These are phyloP conservation scores for Gonatopus flavifemur DNA, from an alignment of 1,140 invertebrate genomes.

Conservation along the genomic window DNA sequence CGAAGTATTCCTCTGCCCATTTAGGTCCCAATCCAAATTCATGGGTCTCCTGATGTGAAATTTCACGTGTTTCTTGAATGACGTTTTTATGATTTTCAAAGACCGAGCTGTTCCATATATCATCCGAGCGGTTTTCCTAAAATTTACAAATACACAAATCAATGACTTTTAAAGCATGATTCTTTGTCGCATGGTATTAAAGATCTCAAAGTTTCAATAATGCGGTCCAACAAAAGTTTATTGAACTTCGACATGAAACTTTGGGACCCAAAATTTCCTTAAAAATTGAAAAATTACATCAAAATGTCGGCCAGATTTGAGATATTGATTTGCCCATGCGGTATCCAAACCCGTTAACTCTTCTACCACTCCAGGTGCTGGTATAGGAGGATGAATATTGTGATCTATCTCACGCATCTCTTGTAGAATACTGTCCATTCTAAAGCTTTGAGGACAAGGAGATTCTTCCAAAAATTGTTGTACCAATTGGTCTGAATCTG, in stretches of 20 bases:
- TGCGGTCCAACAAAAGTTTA: too few relatives aligned
- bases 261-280: not conserved
- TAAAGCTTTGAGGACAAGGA: slow-evolving; percentile 74
- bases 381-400: slow-evolving; percentile 51
- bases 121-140: slow-evolving; percentile 46
- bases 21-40: slow-evolving; percentile 58
- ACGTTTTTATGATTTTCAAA: slow-evolving; percentile 16
- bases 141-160: slow-evolving; percentile 2
- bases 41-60: slow-evolving; percentile 35
- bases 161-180: too few relatives aligned
- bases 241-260: not conserved
- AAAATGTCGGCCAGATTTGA: slow-evolving; percentile 61
- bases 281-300: slow-evolving; percentile 49
- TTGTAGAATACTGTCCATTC: slow-evolving; percentile 72
- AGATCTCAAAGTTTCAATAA: too few relatives aligned
- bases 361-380: slow-evolving; percentile 59
- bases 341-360: slow-evolving; percentile 56
- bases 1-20: slow-evolving; percentile 66
- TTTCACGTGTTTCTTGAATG: slow-evolving; percentile 14
- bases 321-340: slow-evolving; percentile 62
- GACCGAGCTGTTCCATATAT: slow-evolving; percentile 48
- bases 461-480: slow-evolving; percentile 72
- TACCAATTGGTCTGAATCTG: slow-evolving; percentile 64
- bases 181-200: too few relatives aligned
- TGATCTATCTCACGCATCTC: slow-evolving; percentile 74